Conservation (phyloP, 1,140 invertebrate species). For the Caenorhabditis latens region DNA sequence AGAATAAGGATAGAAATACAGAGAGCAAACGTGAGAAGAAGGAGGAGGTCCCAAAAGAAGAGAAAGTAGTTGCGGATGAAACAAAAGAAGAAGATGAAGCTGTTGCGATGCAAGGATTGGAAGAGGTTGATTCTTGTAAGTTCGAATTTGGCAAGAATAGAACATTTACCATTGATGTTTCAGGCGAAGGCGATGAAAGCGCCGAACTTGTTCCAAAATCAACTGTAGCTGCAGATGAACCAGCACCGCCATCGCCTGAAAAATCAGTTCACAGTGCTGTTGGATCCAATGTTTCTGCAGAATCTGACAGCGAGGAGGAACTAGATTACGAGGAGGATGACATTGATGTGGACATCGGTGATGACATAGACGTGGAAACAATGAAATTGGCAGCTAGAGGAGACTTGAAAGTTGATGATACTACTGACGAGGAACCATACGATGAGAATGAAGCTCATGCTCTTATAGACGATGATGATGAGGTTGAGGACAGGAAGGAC, state of each 20-base stretch:
- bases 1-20: background rate
- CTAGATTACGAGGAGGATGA: conserved; percentile 36
- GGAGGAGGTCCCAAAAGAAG: background rate
- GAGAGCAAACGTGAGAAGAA: background rate
- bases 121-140: conserved; percentile 37
- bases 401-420: conserved; percentile 28
- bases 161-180: background rate
- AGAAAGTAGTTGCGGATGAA: background rate
- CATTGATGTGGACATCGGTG: conserved; percentile 7
- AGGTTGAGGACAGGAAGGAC: background rate
- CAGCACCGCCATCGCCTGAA: too few species aligned
- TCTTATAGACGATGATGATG: background rate
- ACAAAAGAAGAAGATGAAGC: conserved; percentile 49
- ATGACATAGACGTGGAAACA: conserved; percentile 28
- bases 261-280: background rate
- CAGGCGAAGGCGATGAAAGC: conserved; percentile 25
- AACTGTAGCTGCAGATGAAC: background rate
- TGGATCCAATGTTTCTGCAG: background rate
- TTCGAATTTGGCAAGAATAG: background rate
- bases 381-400: conserved; percentile 33
- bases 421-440: conserved; percentile 4
- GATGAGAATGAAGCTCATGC: background rate
- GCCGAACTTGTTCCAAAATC: background rate
- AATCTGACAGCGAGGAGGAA: conserved; percentile 31
- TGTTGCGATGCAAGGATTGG: background rate